Evolutionary conservation across 2,797 vertebrate genomes (phyloP), one percentile per base, ranked within the genome.

Genomic region (Pangasius mekongensis): DNA sequence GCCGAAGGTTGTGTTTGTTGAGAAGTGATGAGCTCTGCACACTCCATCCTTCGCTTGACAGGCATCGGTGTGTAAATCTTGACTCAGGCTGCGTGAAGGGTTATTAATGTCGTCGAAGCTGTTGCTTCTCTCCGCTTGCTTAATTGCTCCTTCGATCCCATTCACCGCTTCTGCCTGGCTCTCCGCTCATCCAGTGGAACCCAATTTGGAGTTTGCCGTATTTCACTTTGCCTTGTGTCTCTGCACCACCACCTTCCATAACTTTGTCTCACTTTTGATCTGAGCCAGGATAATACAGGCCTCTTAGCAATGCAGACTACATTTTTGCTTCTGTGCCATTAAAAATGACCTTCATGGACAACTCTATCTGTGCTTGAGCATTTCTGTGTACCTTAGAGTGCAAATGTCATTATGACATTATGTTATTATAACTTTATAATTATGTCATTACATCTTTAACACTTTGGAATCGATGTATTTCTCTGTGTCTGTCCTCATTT

Each of bases 91-190:
- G 87, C 90, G 91, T 90, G 87, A 87, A 93, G 94, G 93, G 94
- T 94, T 95, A 95, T 95, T 95, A 95, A 95, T 95, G 94, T 94
- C 91, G 89, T 92, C 84, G 88, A 33, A 66, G 84, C 91, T 91
- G 92, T 93, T 93, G 91, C 93, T 91, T 92, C 92, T 92, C 91
- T 91, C 88, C 76, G 90, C 87, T 91, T 92, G 89, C 92, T 94
- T 96, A 95, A 96, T 95, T 95, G 93, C 92, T 24, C 80, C 89
- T 94, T 95, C 91, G 89, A 92, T 94, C 90, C 87, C n/a, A 36
- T 39, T 86, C 62, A n/a, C 89, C 91, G 88, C 89, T 88, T 89
- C 89, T 91, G 84, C 92, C 92, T 78, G 84, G 90, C 39, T 92
- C 90, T 94, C 89, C 81, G 2, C 36, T 88, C 91, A 77, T 91